phyloP scores from a whole-genome alignment of 1,140 invertebrate genomes.

The Lutraria rhynchaena region DNA sequence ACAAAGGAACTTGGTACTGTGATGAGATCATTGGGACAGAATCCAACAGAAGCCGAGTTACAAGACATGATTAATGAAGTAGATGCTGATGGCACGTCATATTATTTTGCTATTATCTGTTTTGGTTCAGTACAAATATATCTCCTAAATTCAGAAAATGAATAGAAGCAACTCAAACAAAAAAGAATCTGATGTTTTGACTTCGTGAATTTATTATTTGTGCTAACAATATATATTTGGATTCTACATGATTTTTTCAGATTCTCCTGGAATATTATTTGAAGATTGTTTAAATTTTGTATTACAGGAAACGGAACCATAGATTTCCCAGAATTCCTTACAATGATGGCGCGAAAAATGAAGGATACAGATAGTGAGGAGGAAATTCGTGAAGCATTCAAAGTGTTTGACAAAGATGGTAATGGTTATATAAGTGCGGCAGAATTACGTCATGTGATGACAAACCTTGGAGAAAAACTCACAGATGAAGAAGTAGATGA shows the following conservation, averaged over 20 bases:
- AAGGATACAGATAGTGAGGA: constrained; percentile 99
- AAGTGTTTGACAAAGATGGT: constrained; percentile 98
- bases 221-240: background rate
- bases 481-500: no score
- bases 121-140: background rate
- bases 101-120: background rate
- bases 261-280: background rate
- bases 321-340: no score
- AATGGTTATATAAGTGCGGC: constrained; percentile 87
- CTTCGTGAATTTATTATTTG: background rate
- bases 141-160: background rate
- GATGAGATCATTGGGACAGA: background rate
- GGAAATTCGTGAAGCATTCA: constrained; percentile 98
- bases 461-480: no score
- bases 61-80: background rate
- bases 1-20: no score
- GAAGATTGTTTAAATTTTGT: background rate
- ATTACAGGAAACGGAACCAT: constrained; percentile 92
- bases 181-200: background rate
- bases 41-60: background rate
- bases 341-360: constrained; percentile 99
- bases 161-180: background rate
- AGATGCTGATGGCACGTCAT: background rate
- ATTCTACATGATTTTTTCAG: background rate
- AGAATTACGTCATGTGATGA: constrained; percentile 88